Conservation (phyloP, 2,113 vertebrate species). For the Arizona elegans region DNA sequence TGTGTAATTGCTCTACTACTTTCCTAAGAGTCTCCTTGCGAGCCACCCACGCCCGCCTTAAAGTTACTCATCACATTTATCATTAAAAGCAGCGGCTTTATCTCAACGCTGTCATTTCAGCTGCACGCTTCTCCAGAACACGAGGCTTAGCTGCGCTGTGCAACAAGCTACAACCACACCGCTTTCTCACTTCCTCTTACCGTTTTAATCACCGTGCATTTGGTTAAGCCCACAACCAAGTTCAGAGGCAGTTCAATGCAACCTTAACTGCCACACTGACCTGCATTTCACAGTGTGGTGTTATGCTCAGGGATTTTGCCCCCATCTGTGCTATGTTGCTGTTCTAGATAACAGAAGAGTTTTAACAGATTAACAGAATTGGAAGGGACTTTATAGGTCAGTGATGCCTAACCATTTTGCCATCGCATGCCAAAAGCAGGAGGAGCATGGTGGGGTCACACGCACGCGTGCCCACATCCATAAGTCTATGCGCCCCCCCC, state of each 20-base stretch:
- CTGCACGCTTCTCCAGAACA: neutral
- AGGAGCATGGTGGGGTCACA: no score
- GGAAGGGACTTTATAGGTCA: no score
- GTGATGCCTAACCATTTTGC: no score
- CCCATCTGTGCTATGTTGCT: neutral
- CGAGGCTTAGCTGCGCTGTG: neutral
- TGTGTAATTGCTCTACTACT: neutral
- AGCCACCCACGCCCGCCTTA: neutral
- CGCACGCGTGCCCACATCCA: no score
- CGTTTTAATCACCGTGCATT: neutral
- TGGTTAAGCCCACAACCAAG: neutral
- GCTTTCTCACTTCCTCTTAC: neutral
- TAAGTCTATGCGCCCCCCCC: no score
- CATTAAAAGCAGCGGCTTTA: neutral
- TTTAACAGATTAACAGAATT: no score
- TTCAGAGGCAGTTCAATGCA: neutral
- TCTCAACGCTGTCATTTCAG: neutral
- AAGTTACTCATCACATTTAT: neutral
- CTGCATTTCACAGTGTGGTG: neutral
- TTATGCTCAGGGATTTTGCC: neutral
- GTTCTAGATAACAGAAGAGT: neutral
- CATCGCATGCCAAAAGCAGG: no score
- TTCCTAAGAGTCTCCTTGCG: rapidly evolving
- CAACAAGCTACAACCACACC: neutral
- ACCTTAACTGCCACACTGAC: neutral